Evolutionary conservation across 1,140 invertebrate genomes (phyloP).

Genomic region (Cryptotermes secundus): DNA sequence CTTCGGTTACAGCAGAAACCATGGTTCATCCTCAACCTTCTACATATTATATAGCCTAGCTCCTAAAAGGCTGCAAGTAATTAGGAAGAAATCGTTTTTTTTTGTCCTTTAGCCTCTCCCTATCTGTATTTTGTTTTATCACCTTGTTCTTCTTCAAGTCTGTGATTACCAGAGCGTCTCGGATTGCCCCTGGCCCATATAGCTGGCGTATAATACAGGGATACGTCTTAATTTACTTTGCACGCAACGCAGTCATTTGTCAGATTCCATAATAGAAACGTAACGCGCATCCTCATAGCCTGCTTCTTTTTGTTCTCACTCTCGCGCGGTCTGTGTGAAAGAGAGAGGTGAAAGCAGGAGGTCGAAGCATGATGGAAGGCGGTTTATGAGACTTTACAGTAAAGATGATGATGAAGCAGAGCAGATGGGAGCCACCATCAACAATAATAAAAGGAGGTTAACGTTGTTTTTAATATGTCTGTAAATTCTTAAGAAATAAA

Average conservation of each 20-base stretch:
- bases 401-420: background rate
- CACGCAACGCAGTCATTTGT: slow-evolving; percentile 35
- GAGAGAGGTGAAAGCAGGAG: background rate
- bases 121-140: slow-evolving; percentile 30
- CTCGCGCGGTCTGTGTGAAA: background rate
- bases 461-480: no score
- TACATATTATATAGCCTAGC: slow-evolving; percentile 7
- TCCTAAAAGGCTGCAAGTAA: slow-evolving; percentile 25
- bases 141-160: slow-evolving; percentile 25
- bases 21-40: background rate
- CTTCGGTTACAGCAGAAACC: background rate
- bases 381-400: background rate
- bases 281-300: slow-evolving; percentile 22
- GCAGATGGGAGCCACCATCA: background rate
- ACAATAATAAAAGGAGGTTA: background rate
- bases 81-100: slow-evolving; percentile 17
- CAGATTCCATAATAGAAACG: slow-evolving; percentile 36
- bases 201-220: slow-evolving; percentile 25
- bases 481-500: no score
- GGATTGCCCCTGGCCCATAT: background rate
- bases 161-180: background rate
- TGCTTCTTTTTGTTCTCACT: background rate
- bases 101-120: background rate
- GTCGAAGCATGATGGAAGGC: slow-evolving; percentile 2
- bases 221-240: slow-evolving; percentile 35